A percentile compares a stretch with the other conserved stretches of the same genome.
Evolutionary conservation across 1,140 invertebrate species (phyloP).

Genomic region (Drosophila parabipectinata): DNA sequence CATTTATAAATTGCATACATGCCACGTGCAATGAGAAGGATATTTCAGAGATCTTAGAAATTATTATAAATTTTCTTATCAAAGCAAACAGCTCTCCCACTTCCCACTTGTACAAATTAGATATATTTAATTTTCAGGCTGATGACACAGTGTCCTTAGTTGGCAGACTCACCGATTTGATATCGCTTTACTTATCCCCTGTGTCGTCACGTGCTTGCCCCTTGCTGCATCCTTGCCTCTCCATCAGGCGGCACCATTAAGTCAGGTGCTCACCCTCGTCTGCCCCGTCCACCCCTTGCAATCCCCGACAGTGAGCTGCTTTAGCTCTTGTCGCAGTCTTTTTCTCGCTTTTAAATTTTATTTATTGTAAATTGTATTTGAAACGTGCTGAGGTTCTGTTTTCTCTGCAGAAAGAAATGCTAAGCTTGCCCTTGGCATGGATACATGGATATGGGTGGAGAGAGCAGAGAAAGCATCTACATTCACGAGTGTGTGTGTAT

Average conservation of each 20-base stretch:
- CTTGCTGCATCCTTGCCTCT: slow-evolving; percentile 5
- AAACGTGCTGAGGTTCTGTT: slow-evolving; percentile 81
- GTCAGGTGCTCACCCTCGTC: slow-evolving; percentile 37
- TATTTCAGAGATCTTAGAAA: neutral
- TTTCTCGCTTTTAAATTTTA: slow-evolving; percentile 80
- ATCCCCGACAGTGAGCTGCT: slow-evolving; percentile 27
- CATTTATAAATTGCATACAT: neutral
- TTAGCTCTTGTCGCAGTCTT: slow-evolving; percentile 64
- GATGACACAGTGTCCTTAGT: slow-evolving; percentile 1
- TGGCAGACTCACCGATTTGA: slow-evolving; percentile 18
- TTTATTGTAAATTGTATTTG: slow-evolving; percentile 83
- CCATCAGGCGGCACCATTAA: slow-evolving; percentile 60
- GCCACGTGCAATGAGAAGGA: too few relatives aligned
- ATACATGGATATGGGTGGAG: slow-evolving; percentile 43
- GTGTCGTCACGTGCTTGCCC: slow-evolving; percentile 64
- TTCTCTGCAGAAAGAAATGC: slow-evolving; percentile 50
- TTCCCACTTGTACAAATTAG: slow-evolving; percentile 8
- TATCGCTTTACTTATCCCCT: slow-evolving; percentile 64
- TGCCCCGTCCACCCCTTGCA: slow-evolving; percentile 3
- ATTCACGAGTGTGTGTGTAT: slow-evolving; percentile 29
- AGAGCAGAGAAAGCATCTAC: slow-evolving; percentile 8
- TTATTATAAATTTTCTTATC: neutral
- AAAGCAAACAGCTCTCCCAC: neutral
- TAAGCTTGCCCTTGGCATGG: slow-evolving; percentile 59
- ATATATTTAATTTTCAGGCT: slow-evolving; percentile 38